Evolutionary conservation across 2,888 invertebrate genomes (phyloP), one percentile per base, ranked within the genome.

Genomic region (Chloroclystis v-ata): DNA sequence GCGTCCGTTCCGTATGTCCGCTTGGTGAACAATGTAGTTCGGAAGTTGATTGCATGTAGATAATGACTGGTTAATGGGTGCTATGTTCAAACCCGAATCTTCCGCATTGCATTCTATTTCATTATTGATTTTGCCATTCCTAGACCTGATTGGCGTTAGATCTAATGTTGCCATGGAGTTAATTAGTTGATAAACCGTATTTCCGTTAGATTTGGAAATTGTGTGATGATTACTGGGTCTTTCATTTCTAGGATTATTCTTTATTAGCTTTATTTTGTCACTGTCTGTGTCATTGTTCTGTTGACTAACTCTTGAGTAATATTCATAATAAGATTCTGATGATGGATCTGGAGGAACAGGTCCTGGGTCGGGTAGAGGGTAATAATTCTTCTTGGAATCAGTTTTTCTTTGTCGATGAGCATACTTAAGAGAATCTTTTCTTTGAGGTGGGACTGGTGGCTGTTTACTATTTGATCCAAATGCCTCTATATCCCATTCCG

Each of bases 401-500:
- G 62, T 76, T 63, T 88, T 88, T 61, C 89, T 78, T 59, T 89
- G 89, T 38, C 89, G 69, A 50, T 89, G 87, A 13, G 89, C 84
- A 72, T 89, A 89, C 72, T 89, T 89, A 8, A 86, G 67, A 9
- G 89, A 89, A 68, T 89, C 89, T 61, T 78, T 88, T 50, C 88
- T 74, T 52, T 82, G 86, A 2, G 87, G 87, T 6, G 86, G 85
- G 7, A 72, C 59, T 42, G 88, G 85, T 47, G 82, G 75, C 40
- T 82, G 79, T 56, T 79, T 79, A 39, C 75, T 79, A 54, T 73
- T 81, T 12, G 73, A 65, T 43, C 69, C 70, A 51, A 80, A 83
- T 1, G 79, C 66, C 56, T 89, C 88, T 32, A 88, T 87, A 65
- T 90, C 89, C 91, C 91, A 91, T 51, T 89, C 90, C 1, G 84